Conservation (phyloP, 2,888 invertebrate genomes). For the Heliconius hortense region DNA sequence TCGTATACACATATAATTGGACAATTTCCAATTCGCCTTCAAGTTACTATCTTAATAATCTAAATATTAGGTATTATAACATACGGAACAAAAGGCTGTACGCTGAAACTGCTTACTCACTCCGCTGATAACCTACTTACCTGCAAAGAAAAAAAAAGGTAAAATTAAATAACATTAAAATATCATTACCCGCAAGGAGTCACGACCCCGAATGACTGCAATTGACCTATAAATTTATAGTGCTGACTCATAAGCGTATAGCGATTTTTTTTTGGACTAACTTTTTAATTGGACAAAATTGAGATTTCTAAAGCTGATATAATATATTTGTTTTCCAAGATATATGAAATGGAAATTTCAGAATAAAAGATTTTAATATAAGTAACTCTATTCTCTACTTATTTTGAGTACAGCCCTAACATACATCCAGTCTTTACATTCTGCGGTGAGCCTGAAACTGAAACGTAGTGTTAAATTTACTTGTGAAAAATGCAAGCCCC, state of each 20-base stretch:
- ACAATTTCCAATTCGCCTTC: background rate
- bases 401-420: no score
- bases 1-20: background rate
- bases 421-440: no score
- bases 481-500: no score
- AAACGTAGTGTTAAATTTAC: no score
- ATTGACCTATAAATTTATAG: constrained; percentile 58
- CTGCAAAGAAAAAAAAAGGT: constrained; percentile 62
- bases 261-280: constrained; percentile 39
- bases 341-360: no score
- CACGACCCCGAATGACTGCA: constrained; percentile 62
- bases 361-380: no score
- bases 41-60: constrained; percentile 9
- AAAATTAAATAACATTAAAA: constrained; percentile 75
- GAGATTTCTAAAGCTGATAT: no score
- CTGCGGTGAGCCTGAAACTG: no score
- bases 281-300: no score
- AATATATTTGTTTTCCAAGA: no score
- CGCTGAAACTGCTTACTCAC: constrained; percentile 32
- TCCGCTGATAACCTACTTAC: constrained; percentile 67
- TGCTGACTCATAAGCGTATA: constrained; percentile 46
- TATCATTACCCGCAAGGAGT: constrained; percentile 70
- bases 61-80: constrained; percentile 31
- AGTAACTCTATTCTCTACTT: no score
- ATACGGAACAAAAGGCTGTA: constrained; percentile 19